Evolutionary conservation across 35 echinoderm and acorn worm species (phyloP).

Genomic region (Chiridota heheva): DNA sequence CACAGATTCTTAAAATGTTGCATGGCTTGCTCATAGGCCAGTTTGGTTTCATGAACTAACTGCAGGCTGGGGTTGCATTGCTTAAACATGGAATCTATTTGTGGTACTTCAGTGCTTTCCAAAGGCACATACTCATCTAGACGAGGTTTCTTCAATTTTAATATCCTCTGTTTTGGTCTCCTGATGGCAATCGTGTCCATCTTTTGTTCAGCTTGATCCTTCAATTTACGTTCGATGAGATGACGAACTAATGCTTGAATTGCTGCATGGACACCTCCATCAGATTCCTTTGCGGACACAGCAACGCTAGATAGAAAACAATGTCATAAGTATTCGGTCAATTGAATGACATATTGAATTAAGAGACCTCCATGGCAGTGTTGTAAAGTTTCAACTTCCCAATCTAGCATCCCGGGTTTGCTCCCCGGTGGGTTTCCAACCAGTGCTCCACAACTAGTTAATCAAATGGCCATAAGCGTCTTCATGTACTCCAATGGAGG

Average conservation of each 20-base stretch:
- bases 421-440: too few species aligned
- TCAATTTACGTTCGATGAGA: constrained; percentile 83
- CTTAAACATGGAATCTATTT: constrained; percentile 82
- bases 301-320: constrained; percentile 68
- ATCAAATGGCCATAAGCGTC: too few species aligned
- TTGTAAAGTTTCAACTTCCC: too few species aligned
- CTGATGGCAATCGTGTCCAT: constrained; percentile 72
- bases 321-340: neutral
- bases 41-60: constrained; percentile 56
- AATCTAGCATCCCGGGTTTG: too few species aligned
- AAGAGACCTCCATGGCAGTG: too few species aligned
- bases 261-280: constrained; percentile 80
- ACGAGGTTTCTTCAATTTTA: constrained; percentile 47
- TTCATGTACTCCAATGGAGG: too few species aligned
- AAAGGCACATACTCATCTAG: constrained; percentile 75
- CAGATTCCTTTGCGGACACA: constrained; percentile 90
- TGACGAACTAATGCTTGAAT: constrained; percentile 92
- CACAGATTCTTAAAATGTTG: constrained; percentile 76
- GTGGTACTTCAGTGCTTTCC: constrained; percentile 55
- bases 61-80: constrained; percentile 64
- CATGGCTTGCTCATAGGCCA: constrained; percentile 56
- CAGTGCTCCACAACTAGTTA: too few species aligned
- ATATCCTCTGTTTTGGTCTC: constrained; percentile 56
- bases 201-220: constrained; percentile 65
- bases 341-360: too few species aligned